Base-by-base conservation (phyloP, 2,797 vertebrate genomes). In the Takifugu rubripes region DNA sequence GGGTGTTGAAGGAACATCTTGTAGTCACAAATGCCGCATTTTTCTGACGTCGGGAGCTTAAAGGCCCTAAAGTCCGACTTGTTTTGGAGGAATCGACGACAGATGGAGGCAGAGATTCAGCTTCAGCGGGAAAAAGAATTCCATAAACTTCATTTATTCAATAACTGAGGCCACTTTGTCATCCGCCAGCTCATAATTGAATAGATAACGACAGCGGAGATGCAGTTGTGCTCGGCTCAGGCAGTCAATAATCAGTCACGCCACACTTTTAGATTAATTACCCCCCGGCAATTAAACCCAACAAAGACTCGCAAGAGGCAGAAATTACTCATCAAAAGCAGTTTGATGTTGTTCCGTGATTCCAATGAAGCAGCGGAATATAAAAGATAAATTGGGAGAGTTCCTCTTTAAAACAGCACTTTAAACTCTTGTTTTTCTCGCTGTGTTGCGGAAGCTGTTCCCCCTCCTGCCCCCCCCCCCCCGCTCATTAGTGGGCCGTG, bases 401-500 rank as follows among this genome's bases (percentile, higher is more conserved):
- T 14, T 45, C 31, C 42, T 1, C 9, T 52, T 62, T 85, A 67
- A 77, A 74, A 71, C 61, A 69, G 50, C 54, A 24, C 50, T 21
- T n/a, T 52, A 61, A 64, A 56, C 69, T 70, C 69, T 50, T 67
- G 64, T 49, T 29, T 14, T 24, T 61, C 54, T 44, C 6, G 36
- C 31, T 10, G 0, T 10, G 0, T 45, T 47, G 36, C 75, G 63
- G 47, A 77, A 65, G 64, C 75, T 54, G 47, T 54, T 52, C 11
- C 15, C 3, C 66, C 66, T 75, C 52, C 33, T 49, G 45, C 47
- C 72, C 56, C 49, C 68, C 64, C 51, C 47, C 56, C 56, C 21
- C 54, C 50, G 61, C 44, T 77, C 66, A 81, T 75, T 77, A 76
- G 66, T 59, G 56, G 58, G 58, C 74, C 57, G 51, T 62, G 74